These are phyloP conservation scores for Mayetiola destructor DNA, from an alignment of 2,888 invertebrate species.

Conservation along the genomic window DNA sequence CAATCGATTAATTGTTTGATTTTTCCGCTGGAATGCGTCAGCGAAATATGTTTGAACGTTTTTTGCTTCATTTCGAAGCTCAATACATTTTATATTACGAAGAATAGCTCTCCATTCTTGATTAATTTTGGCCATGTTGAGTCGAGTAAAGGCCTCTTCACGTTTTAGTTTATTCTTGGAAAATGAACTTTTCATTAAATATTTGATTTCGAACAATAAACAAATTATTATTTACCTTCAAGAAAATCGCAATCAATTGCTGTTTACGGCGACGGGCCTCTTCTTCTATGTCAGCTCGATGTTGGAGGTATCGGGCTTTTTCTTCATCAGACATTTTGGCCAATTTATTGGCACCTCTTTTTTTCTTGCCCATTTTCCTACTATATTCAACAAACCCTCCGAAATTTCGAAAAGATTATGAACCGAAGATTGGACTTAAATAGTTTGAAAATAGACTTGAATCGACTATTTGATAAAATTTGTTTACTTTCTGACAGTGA, in stretches of 20 bases:
- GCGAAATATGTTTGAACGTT: slow-evolving; percentile 36
- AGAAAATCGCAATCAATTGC: slow-evolving; percentile 62
- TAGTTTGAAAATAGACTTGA: too few species aligned
- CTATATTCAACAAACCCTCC: too few species aligned
- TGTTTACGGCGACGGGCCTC: slow-evolving; percentile 66
- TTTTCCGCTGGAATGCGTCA: slow-evolving; percentile 48
- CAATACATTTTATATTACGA: slow-evolving; percentile 59
- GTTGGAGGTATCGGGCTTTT: slow-evolving; percentile 62
- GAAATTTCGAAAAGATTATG: too few species aligned
- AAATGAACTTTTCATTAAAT: slow-evolving; percentile 14
- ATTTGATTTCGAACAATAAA: too few species aligned
- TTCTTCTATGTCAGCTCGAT: slow-evolving; percentile 67
- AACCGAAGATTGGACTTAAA: too few species aligned
- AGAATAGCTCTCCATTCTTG: slow-evolving; percentile 70
- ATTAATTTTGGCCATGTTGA: slow-evolving; percentile 72
- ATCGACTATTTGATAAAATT: too few species aligned
- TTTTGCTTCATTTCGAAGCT: slow-evolving; percentile 53
- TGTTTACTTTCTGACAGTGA: too few species aligned
- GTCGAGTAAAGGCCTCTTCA: slow-evolving; percentile 61
- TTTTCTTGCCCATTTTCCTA: slow-evolving; percentile 44
- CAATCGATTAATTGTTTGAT: slow-evolving; percentile 48
- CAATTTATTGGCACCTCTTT: slow-evolving; percentile 53
- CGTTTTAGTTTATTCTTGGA: slow-evolving; percentile 65
- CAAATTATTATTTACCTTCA: too few species aligned
- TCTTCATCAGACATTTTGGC: slow-evolving; percentile 79